These are phyloP conservation scores for Muscicapa comitata DNA, from an alignment of 2,797 vertebrate species.

Conservation along the genomic window DNA sequence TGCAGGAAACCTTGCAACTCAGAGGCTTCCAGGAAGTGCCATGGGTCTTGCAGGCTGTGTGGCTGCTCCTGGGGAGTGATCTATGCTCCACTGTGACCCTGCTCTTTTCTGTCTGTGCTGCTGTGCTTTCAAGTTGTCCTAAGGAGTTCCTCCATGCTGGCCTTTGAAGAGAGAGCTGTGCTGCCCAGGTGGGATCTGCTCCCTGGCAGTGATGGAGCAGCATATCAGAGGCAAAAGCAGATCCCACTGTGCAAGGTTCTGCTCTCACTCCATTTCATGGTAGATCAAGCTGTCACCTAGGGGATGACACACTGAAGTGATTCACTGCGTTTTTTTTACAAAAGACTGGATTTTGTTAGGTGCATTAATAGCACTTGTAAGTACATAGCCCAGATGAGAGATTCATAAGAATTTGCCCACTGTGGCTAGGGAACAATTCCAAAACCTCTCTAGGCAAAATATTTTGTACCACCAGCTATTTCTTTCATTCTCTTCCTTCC, in stretches of 20 bases:
- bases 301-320: not conserved
- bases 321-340: not conserved
- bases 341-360: not conserved
- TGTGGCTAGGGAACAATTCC: not conserved
- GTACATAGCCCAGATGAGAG: not conserved
- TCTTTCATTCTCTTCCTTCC: not conserved
- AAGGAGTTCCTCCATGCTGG: not conserved
- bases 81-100: constrained; percentile 39
- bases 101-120: not conserved
- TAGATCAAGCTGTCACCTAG: constrained; percentile 6
- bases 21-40: constrained; percentile 1
- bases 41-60: not conserved
- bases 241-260: not conserved
- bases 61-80: constrained; percentile 46
- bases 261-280: not conserved
- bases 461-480: not conserved
- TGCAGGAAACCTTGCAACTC: not conserved
- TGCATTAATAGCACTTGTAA: not conserved
- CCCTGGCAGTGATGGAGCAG: not conserved
- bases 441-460: not conserved
- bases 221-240: not conserved
- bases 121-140: constrained; percentile 15
- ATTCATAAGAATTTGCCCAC: not conserved
- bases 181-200: constrained; percentile 45
- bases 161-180: constrained; percentile 12